Conservation (phyloP, 2,888 invertebrate genomes). For the Lepetodrilus schrolli region DNA sequence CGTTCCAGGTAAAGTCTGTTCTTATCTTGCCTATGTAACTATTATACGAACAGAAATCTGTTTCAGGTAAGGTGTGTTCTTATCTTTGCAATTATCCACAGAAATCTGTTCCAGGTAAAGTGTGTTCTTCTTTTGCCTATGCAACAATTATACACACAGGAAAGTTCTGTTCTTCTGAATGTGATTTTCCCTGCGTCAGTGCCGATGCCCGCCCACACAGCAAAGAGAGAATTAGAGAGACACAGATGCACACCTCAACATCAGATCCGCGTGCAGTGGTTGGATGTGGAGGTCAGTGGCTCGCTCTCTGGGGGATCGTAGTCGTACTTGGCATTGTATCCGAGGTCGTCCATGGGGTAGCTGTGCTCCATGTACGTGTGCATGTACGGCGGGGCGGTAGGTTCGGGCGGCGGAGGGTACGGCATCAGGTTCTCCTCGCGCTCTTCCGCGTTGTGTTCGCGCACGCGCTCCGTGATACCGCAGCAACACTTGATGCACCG, state of each 20-base stretch:
- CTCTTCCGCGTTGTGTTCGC: slow-evolving; percentile 42
- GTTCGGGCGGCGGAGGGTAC: slow-evolving; percentile 51
- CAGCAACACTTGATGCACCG: slow-evolving; percentile 43
- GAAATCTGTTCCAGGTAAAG: not conserved
- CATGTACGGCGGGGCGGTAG: slow-evolving; percentile 65
- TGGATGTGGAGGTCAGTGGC: slow-evolving; percentile 41
- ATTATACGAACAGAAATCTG: too few relatives aligned
- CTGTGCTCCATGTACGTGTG: slow-evolving; percentile 51
- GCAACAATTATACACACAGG: not conserved
- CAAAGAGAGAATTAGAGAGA: not conserved
- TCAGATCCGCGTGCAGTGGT: slow-evolving; percentile 43
- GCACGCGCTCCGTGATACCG: slow-evolving; percentile 45
- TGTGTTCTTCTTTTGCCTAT: not conserved
- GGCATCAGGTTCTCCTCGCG: slow-evolving; percentile 40
- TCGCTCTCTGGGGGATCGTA: slow-evolving; percentile 44
- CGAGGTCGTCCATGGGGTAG: slow-evolving; percentile 58
- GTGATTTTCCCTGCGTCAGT: not conserved
- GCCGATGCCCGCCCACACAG: not conserved
- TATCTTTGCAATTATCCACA: not conserved
- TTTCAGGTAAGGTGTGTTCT: too few relatives aligned
- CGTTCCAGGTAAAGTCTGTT: too few relatives aligned
- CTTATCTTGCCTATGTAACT: too few relatives aligned
- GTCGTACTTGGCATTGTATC: slow-evolving; percentile 44
- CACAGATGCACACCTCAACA: not conserved
- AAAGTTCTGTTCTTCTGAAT: not conserved